phyloP scores from a whole-genome alignment of 2,888 invertebrate genomes.

The Apotomis capreana region DNA sequence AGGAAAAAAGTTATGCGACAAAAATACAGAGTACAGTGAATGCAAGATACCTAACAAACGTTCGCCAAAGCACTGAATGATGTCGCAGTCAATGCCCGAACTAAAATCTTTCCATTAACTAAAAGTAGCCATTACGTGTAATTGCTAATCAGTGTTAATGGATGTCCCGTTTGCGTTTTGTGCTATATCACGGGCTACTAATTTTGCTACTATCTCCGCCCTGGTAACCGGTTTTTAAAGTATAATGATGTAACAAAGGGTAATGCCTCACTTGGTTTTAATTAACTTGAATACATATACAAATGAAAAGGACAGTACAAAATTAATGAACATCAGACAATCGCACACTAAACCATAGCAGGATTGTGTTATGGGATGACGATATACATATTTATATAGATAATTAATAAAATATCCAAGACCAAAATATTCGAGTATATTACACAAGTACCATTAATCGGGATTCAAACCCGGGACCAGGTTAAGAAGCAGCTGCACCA shows the following conservation, averaged over 20 bases:
- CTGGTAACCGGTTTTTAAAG: neutral
- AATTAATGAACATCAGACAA: no score
- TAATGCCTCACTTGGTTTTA: neutral
- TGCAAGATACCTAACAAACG: neutral
- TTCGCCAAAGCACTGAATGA: neutral
- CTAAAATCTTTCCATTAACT: constrained; percentile 44
- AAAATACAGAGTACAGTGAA: neutral
- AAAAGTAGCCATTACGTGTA: constrained; percentile 57
- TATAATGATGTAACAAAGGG: neutral
- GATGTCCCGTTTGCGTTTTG: constrained; percentile 53
- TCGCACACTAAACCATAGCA: no score
- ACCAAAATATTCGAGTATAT: no score
- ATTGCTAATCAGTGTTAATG: constrained; percentile 69
- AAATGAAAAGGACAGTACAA: neutral
- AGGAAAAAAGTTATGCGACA: neutral
- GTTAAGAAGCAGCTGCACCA: no score
- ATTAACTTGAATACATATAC: neutral
- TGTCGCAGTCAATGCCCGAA: constrained; percentile 36
- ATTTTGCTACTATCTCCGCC: constrained; percentile 42
- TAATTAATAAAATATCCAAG: no score
- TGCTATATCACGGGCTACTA: constrained; percentile 54
- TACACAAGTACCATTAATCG: no score
- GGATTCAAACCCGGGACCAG: no score
- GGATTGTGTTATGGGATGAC: no score
- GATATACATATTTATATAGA: no score